Evolutionary conservation across 2,797 vertebrate genomes (phyloP).

Genomic region (Bovichtus variegatus): DNA sequence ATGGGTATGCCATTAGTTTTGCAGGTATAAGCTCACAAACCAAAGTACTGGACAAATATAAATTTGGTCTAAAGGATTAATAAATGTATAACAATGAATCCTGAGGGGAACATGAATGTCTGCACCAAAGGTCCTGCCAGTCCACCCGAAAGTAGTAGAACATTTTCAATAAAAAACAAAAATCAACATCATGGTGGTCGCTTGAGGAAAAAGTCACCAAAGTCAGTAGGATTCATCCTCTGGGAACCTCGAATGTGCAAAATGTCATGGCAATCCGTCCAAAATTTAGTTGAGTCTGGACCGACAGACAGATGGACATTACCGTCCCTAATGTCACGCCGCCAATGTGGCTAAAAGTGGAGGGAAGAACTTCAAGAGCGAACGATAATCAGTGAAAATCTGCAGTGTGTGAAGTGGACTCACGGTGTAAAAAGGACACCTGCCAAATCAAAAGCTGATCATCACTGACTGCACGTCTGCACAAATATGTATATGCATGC

Average conservation of each 20-base stretch:
- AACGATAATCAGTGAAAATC: neutral
- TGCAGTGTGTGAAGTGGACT: neutral
- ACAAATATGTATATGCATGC: slow-evolving; percentile 1
- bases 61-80: too few relatives aligned
- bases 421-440: neutral
- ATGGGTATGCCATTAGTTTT: neutral
- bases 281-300: neutral
- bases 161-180: neutral
- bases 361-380: neutral
- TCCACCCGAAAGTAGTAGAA: neutral
- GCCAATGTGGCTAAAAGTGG: neutral
- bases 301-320: neutral
- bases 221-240: neutral
- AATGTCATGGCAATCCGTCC: neutral
- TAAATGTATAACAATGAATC: neutral
- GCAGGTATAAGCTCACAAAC: neutral
- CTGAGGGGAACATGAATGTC: neutral
- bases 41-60: neutral
- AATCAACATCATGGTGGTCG: neutral
- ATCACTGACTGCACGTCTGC: slow-evolving; percentile 29
- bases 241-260: neutral
- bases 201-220: neutral
- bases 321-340: accelerated
- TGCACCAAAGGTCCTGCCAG: neutral
- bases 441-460: slow-evolving; percentile 31